Conservation (phyloP, 2,888 invertebrate genomes). For the Brachycybe producta region DNA sequence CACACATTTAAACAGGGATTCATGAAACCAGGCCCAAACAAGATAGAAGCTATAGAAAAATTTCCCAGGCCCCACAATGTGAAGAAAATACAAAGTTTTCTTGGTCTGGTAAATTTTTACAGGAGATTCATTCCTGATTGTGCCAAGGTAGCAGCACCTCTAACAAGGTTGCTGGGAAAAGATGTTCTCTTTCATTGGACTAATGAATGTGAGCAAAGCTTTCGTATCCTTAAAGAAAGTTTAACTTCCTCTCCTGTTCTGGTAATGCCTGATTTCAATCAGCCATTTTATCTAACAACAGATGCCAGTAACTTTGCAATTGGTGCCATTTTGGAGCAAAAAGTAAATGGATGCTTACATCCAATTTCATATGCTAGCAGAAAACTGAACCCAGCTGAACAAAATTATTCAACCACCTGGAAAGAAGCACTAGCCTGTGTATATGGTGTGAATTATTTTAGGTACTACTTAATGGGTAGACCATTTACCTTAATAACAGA, state of each 20-base stretch:
- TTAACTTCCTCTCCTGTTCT: background rate
- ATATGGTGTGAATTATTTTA: background rate
- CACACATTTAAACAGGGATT: background rate
- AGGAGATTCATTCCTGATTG: background rate
- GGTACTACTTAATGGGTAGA: no score
- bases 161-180: background rate
- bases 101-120: conserved; percentile 6
- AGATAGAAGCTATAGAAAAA: background rate
- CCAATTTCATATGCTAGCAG: conserved; percentile 7
- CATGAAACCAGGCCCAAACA: background rate
- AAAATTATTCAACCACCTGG: conserved; percentile 4
- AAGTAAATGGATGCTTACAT: background rate
- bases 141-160: background rate
- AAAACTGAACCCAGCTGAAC: conserved; percentile 1
- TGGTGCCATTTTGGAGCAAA: conserved; percentile 2
- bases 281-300: conserved; percentile 1
- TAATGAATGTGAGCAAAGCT: background rate
- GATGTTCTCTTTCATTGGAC: background rate
- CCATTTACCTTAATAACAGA: no score
- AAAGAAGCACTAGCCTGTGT: conserved; percentile 7
- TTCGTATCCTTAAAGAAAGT: background rate
- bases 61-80: background rate
- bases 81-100: conserved; percentile 7
- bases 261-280: background rate
- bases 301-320: conserved; percentile 8